Percentiles rank a stretch among this genome's conserved stretches.
Conservation (phyloP, 2,888 invertebrate species). For the Patella caerulea region DNA sequence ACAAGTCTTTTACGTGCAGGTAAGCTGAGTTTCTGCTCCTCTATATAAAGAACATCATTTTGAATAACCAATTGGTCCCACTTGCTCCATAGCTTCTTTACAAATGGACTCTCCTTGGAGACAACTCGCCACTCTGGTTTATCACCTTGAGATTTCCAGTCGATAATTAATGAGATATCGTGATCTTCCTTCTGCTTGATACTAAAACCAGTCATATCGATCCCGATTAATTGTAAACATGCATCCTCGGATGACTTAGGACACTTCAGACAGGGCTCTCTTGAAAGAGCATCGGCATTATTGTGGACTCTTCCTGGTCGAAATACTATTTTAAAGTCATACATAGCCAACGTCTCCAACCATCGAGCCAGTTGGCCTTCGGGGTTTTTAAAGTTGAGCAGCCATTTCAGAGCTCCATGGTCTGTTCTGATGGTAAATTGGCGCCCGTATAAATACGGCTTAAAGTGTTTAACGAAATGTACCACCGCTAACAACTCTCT, state of each 20-base stretch:
- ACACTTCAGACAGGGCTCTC: constrained; percentile 23
- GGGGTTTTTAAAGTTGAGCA: too few relatives aligned
- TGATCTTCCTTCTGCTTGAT: background rate
- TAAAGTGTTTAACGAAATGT: too few relatives aligned
- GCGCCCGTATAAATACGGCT: too few relatives aligned
- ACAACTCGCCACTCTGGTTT: background rate
- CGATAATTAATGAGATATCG: background rate
- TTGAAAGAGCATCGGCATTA: constrained; percentile 33
- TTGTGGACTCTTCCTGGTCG: constrained; percentile 30
- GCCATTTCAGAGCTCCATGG: too few relatives aligned
- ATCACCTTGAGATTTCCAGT: background rate
- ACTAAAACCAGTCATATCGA: background rate
- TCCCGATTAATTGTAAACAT: background rate
- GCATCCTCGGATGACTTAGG: background rate
- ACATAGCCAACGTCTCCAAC: constrained; percentile 31
- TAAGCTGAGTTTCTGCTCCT: background rate
- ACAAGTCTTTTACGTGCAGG: background rate
- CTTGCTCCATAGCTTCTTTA: background rate
- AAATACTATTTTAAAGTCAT: constrained; percentile 28
- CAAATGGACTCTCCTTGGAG: background rate
- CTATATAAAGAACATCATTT: background rate
- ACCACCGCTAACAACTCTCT: too few relatives aligned
- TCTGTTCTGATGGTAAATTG: too few relatives aligned
- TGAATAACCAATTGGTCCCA: background rate
- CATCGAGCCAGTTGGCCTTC: too few relatives aligned